These are phyloP conservation scores for Chaenocephalus aceratus DNA, from an alignment of 2,113 vertebrate species.

Conservation along the genomic window DNA sequence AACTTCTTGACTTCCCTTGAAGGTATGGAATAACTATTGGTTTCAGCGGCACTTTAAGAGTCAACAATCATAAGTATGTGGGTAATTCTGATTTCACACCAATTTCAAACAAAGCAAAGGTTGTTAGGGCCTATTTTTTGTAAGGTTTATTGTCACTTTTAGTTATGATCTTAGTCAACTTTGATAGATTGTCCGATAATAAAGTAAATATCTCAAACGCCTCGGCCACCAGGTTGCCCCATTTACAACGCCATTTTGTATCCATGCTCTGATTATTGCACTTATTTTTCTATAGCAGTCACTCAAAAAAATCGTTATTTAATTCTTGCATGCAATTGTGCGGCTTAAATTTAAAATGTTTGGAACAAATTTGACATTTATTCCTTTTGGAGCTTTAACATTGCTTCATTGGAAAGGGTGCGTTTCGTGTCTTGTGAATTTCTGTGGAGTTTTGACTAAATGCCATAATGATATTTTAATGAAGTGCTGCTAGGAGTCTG, in stretches of 20 bases:
- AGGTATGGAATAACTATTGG: neutral
- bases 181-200: no score
- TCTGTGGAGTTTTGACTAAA: constrained; percentile 20
- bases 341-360: neutral
- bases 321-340: neutral
- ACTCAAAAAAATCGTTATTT: neutral
- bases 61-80: neutral
- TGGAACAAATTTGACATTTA: neutral
- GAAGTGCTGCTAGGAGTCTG: constrained; percentile 48
- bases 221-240: no score
- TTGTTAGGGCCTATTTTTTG: neutral
- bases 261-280: no score
- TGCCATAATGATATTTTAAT: constrained; percentile 62
- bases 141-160: neutral
- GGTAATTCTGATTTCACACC: neutral
- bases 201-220: neutral
- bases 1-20: neutral
- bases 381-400: neutral
- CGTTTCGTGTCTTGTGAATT: constrained; percentile 24
- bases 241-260: no score
- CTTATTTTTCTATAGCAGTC: no score
- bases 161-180: neutral
- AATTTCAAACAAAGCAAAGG: neutral
- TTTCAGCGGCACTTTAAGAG: neutral
- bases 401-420: constrained; percentile 1